phyloP scores from a whole-genome alignment of 2,113 vertebrate genomes.

The Chlamydotis undulata region DNA sequence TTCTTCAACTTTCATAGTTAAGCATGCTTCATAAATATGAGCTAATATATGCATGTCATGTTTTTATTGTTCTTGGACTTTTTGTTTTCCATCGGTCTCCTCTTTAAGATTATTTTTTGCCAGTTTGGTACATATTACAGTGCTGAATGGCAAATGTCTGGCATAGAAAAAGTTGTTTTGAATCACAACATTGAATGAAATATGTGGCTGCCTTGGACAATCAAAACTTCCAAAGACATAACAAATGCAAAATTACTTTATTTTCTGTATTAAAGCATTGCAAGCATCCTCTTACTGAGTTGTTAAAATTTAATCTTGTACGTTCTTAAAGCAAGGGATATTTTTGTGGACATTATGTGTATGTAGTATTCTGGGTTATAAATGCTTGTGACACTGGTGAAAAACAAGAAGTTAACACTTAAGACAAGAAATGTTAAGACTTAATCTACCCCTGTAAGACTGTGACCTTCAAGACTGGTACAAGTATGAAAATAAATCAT shows the following conservation, averaged over 20 bases:
- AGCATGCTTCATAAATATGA: not conserved
- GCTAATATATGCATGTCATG: not conserved
- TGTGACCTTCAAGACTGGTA: not conserved
- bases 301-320: not conserved
- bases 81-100: not conserved
- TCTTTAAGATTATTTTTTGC: not conserved
- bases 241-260: not conserved
- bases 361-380: not conserved
- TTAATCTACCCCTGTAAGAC: not conserved
- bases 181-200: not conserved
- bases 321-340: not conserved
- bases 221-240: not conserved
- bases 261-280: not conserved
- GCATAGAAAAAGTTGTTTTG: not conserved
- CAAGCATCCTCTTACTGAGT: not conserved
- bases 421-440: not conserved
- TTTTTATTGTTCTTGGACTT: not conserved
- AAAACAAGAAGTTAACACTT: not conserved
- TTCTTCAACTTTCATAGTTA: constrained; percentile 6
- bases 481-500: not conserved
- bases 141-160: not conserved
- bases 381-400: not conserved
- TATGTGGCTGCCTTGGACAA: not conserved
- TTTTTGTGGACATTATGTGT: not conserved
- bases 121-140: not conserved